Percentiles rank a stretch among this genome's conserved stretches.
Evolutionary conservation across 2,113 vertebrate genomes (phyloP).

Genomic region (Petrocephalus microphthalmus): DNA sequence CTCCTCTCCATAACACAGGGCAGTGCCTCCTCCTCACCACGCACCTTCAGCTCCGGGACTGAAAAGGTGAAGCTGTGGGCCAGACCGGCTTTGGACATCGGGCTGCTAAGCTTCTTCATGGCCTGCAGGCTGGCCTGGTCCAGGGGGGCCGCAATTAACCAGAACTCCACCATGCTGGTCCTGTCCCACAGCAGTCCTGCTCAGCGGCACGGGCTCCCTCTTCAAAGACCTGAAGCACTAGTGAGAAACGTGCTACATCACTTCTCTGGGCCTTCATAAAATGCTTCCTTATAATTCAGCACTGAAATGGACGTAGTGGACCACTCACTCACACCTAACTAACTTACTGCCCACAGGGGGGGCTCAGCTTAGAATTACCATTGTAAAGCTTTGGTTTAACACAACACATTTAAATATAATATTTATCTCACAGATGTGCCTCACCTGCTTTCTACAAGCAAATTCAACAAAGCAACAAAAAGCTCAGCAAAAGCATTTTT

Average conservation of each 20-base stretch:
- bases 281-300: neutral
- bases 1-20: too few species aligned
- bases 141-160: conserved; percentile 85
- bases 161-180: conserved; percentile 76
- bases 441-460: neutral
- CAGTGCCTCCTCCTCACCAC: neutral
- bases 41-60: conserved; percentile 92
- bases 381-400: neutral
- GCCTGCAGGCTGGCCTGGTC: conserved; percentile 79
- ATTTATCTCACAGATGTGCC: neutral
- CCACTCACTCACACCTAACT: neutral
- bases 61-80: conserved; percentile 76
- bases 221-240: conserved; percentile 25
- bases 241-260: neutral
- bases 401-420: neutral
- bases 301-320: neutral
- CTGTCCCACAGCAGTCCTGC: conserved; percentile 16
- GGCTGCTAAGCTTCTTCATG: conserved; percentile 76
- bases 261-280: neutral
- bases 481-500: neutral
- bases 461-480: neutral
- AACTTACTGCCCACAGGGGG: neutral
- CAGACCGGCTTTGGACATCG: conserved; percentile 72
- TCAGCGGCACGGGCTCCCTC: neutral
- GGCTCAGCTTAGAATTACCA: neutral